A percentile compares a stretch with the other conserved stretches of the same genome.
Conservation (phyloP, 2,888 invertebrate species). For the Trichogramma dendrolimi region DNA sequence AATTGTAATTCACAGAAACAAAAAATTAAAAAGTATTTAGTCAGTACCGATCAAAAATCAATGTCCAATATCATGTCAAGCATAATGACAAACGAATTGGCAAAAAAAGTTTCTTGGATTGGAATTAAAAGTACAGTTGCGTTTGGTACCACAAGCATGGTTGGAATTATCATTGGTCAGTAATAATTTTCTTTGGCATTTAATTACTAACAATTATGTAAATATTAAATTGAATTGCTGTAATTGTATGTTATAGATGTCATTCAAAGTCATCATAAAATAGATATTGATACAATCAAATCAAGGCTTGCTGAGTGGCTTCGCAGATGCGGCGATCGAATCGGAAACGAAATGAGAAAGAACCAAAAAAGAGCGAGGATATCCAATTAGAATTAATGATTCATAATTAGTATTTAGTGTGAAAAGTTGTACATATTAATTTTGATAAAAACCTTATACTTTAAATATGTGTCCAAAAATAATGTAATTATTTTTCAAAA, state of each 20-base stretch:
- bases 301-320: constrained; percentile 23
- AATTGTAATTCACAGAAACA: too few species aligned
- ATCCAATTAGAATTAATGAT: too few species aligned
- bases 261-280: constrained; percentile 15
- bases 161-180: constrained; percentile 17
- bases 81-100: constrained; percentile 22
- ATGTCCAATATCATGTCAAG: constrained; percentile 20
- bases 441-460: too few species aligned
- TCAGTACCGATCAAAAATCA: constrained; percentile 19
- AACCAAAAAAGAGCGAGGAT: constrained; percentile 7
- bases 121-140: constrained; percentile 16
- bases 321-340: constrained; percentile 23
- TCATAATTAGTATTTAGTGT: too few species aligned
- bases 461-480: too few species aligned
- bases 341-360: constrained; percentile 15
- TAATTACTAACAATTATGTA: neutral
- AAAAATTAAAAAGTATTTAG: constrained; percentile 19
- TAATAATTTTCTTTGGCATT: neutral
- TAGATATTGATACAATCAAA: constrained; percentile 18
- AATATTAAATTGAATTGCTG: neutral
- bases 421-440: too few species aligned
- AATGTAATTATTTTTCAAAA: too few species aligned
- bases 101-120: constrained; percentile 19
- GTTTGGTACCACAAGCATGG: constrained; percentile 20
- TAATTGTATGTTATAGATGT: constrained; percentile 6